Conservation (phyloP, 2,888 invertebrate species). For the Prosopocoilus inquinatus region DNA sequence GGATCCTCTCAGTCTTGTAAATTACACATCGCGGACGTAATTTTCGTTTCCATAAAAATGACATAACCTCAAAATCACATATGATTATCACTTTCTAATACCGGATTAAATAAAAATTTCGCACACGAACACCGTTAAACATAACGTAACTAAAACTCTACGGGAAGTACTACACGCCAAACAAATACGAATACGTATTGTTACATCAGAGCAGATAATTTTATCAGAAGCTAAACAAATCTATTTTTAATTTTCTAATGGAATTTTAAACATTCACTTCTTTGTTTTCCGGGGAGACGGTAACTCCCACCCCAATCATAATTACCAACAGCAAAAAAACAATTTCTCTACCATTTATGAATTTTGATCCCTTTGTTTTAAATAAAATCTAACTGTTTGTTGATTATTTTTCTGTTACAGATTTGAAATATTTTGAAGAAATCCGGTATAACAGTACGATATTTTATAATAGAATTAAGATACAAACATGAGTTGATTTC, state of each 20-base stretch:
- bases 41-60: constrained; percentile 5
- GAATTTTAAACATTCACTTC: constrained; percentile 14
- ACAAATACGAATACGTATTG: constrained; percentile 2
- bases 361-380: too few species aligned
- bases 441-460: too few species aligned
- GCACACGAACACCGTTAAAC: neutral
- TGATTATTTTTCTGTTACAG: too few species aligned
- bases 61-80: constrained; percentile 13
- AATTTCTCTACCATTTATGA: too few species aligned
- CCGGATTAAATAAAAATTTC: constrained; percentile 7
- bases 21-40: neutral
- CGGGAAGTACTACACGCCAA: neutral
- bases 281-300: constrained; percentile 5
- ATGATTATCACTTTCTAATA: neutral
- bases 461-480: too few species aligned
- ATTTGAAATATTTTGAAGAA: too few species aligned
- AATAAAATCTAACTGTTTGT: too few species aligned
- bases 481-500: too few species aligned
- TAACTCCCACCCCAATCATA: neutral
- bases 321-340: neutral
- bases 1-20: too few species aligned
- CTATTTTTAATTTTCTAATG: constrained; percentile 20
- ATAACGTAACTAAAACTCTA: too few species aligned
- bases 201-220: constrained; percentile 15
- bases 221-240: constrained; percentile 21